Evolutionary conservation across 2,113 vertebrate species (phyloP).

Genomic region (Lamprotornis superbus): DNA sequence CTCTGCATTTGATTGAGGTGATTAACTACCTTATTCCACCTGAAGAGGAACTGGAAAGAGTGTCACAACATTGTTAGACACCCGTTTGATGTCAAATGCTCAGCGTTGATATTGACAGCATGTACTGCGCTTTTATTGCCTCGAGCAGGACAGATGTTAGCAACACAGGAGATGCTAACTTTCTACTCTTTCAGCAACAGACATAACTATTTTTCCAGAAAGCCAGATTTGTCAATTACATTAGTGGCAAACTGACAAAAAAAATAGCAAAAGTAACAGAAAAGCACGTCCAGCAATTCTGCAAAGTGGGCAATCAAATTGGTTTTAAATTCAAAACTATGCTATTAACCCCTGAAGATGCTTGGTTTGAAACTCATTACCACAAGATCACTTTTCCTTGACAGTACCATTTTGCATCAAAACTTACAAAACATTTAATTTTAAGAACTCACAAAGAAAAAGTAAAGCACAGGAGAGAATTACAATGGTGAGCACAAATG

Average conservation of each 20-base stretch:
- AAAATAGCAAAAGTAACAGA: neutral
- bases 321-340: neutral
- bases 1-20: constrained; percentile 21
- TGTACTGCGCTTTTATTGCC: neutral
- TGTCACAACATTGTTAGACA: neutral
- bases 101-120: neutral
- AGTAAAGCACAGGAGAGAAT: neutral
- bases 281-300: neutral
- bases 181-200: neutral
- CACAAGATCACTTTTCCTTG: neutral
- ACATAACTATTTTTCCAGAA: neutral
- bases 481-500: neutral
- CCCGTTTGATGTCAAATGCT: constrained; percentile 32
- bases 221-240: neutral
- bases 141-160: neutral
- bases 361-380: neutral
- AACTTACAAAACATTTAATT: neutral
- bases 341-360: neutral
- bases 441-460: neutral
- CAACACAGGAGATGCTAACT: neutral
- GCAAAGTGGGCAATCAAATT: neutral
- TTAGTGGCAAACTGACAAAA: neutral
- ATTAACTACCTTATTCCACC: constrained; percentile 27
- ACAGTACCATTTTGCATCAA: neutral
- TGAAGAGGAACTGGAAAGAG: neutral